phyloP scores from a whole-genome alignment of 2,888 invertebrate species.

The Nudaria mundana region DNA sequence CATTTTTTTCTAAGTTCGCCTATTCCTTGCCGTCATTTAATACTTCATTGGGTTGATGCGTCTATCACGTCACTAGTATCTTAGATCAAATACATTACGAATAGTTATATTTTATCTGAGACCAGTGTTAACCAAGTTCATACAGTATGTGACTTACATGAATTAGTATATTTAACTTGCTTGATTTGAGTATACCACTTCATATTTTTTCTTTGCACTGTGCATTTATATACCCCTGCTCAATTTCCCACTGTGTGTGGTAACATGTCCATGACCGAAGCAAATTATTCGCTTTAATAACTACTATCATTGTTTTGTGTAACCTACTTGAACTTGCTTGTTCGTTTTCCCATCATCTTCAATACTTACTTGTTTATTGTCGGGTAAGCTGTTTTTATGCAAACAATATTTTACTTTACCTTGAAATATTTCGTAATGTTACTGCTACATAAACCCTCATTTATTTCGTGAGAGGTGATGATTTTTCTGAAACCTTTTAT shows the following conservation, averaged over 20 bases:
- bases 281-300: slow-evolving; percentile 33
- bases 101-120: too few relatives aligned
- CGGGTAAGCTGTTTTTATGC: slow-evolving; percentile 4
- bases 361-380: slow-evolving; percentile 6
- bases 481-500: neutral
- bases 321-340: slow-evolving; percentile 38
- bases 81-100: too few relatives aligned
- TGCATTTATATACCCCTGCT: slow-evolving; percentile 5
- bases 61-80: too few relatives aligned
- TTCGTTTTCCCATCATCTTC: slow-evolving; percentile 27
- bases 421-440: neutral
- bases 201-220: neutral
- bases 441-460: neutral
- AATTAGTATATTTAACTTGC: too few relatives aligned
- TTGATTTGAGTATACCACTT: too few relatives aligned
- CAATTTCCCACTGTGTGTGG: slow-evolving; percentile 17
- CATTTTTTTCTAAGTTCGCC: too few relatives aligned
- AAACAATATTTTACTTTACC: neutral
- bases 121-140: too few relatives aligned
- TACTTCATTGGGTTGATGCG: too few relatives aligned
- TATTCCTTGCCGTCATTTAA: too few relatives aligned
- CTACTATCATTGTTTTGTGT: slow-evolving; percentile 34
- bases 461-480: neutral
- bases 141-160: too few relatives aligned
- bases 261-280: slow-evolving; percentile 35